Base-by-base conservation (phyloP, 2,797 vertebrate species). In the Hipposideros larvatus region DNA sequence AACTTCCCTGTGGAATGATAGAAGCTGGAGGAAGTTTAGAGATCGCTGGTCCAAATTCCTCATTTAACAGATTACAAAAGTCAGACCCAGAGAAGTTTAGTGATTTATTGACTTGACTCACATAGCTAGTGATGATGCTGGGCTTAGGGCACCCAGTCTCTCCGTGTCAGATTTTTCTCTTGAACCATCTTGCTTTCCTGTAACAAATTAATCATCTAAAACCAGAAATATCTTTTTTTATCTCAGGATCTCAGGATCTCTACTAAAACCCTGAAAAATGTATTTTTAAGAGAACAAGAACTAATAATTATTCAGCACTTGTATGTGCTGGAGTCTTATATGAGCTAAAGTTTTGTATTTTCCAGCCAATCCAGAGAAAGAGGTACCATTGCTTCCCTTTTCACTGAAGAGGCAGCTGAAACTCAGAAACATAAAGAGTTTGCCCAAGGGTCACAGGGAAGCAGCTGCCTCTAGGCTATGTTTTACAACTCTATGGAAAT, bases 291-390 rank as follows among this genome's bases (percentile, higher is more conserved):
- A 94, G 31, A 65, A 65, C 8, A 71, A 13, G 10, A 86, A 84
- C 57, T 80, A 66, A 77, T 65, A 70, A 66, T 65, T 78, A 66
- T 53, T 75, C 79, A 85, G 46, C 15, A 65, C 31, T 51, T 61
- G 1, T 11, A 14, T 31, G 4, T 74, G 41, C n/a, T 51, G 43
- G 31, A 43, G 9, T 46, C 18, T 75, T 41, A 48, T 8, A 8
- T 34, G 22, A 80, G 28, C 18, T 83, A 9, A 91, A 90, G 43
- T 78, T 88, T 77, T 75, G 26, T 91, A 68, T 85, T 95, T 73
- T 90, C 75, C 2, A 15, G 37, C 11, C 48, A 79, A 5, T 70
- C 14, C 16, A 43, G 43, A 75, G 18, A 71, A 14, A 13, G 10
- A 31, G 6, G 34, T 41, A 48, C 79, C 41, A 48, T 48, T 48